Conservation (phyloP, 2,113 vertebrate genomes). For the Zapus hudsonius region DNA sequence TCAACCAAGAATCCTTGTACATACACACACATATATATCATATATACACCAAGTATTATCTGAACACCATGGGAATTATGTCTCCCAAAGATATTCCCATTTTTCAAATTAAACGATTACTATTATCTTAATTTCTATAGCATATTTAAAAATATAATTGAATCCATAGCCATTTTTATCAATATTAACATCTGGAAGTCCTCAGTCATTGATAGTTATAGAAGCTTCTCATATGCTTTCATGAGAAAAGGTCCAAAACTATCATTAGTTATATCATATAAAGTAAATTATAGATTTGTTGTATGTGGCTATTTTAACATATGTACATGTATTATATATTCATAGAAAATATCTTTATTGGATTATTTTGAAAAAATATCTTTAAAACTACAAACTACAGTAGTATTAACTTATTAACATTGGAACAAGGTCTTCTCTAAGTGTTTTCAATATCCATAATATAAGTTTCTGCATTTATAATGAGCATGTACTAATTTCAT, state of each 20-base stretch:
- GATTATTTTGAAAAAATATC: no score
- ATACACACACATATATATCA: no score
- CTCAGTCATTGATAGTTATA: neutral
- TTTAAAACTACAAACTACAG: neutral
- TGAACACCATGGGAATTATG: neutral
- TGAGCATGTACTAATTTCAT: neutral
- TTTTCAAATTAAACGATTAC: neutral
- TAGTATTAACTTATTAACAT: neutral
- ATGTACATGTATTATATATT: neutral
- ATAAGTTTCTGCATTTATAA: neutral
- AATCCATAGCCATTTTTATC: constrained; percentile 25
- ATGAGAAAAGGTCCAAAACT: neutral
- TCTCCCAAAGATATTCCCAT: neutral
- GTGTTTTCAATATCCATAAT: neutral
- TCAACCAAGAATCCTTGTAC: neutral
- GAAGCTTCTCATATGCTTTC: neutral
- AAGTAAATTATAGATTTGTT: neutral
- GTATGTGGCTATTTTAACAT: neutral
- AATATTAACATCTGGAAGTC: neutral
- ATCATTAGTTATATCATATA: neutral
- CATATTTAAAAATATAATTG: neutral
- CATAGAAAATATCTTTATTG: neutral
- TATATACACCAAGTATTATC: neutral
- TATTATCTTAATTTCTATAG: neutral
- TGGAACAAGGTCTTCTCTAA: no score